phyloP scores from a whole-genome alignment of 1,140 invertebrate species.

The Papilio xuthus region DNA sequence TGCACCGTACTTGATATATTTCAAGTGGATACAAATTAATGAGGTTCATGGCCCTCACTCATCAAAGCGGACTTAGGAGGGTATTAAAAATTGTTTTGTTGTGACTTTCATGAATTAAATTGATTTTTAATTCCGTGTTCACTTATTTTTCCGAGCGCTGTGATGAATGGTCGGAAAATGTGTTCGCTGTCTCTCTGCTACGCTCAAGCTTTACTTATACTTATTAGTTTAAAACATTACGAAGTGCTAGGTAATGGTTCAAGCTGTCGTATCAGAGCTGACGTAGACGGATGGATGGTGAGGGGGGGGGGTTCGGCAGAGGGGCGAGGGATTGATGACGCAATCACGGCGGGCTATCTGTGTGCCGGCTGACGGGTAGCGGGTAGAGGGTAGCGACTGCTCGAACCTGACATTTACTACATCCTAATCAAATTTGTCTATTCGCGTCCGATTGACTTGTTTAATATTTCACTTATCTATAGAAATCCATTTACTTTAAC shows the following conservation, averaged over 20 bases:
- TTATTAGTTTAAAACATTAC: background rate
- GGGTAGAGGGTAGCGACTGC: background rate
- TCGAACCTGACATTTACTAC: background rate
- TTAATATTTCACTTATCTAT: background rate
- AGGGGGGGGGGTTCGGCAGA: background rate
- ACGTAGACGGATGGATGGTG: background rate
- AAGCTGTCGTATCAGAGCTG: background rate
- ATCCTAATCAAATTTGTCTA: background rate
- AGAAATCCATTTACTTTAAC: too few relatives aligned
- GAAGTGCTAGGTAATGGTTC: background rate
- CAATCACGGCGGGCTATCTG: background rate
- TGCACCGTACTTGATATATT: background rate
- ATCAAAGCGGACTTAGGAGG: background rate
- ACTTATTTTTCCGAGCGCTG: background rate
- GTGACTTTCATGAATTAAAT: background rate
- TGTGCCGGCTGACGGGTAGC: background rate
- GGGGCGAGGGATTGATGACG: background rate
- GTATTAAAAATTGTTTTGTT: background rate
- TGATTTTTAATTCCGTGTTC: background rate
- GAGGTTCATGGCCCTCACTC: background rate
- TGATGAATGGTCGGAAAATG: too few relatives aligned
- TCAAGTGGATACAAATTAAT: constrained; percentile 22
- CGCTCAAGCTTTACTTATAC: too few relatives aligned
- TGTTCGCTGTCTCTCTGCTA: too few relatives aligned
- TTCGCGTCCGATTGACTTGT: background rate